phyloP scores from a whole-genome alignment of 2,113 vertebrate genomes.

The Drymodes brunneopygia region DNA sequence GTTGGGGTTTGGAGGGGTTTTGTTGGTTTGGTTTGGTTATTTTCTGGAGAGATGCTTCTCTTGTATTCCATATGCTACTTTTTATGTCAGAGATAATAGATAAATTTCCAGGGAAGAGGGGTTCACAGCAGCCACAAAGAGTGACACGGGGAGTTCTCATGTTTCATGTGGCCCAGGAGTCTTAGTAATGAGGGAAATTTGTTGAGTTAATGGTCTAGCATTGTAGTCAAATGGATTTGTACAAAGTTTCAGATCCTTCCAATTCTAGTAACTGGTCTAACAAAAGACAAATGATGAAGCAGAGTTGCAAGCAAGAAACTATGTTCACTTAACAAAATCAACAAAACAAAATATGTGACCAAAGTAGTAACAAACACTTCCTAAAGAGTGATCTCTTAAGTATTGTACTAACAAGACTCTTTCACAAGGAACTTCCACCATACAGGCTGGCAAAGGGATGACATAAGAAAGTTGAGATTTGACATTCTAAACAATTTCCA shows the following conservation, averaged over 20 bases:
- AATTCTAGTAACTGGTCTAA: neutral
- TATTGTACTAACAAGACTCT: neutral
- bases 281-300: neutral
- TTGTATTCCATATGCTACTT: fast-evolving
- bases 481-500: neutral
- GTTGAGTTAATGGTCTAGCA: neutral
- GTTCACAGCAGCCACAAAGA: neutral
- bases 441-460: neutral
- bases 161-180: neutral
- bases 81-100: neutral
- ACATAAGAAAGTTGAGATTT: neutral
- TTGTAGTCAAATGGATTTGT: neutral
- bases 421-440: neutral
- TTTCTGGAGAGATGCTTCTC: neutral
- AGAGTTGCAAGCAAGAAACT: neutral
- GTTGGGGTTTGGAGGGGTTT: neutral
- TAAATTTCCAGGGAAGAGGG: neutral
- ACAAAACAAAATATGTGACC: neutral
- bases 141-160: neutral
- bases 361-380: neutral
- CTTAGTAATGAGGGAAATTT: neutral
- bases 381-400: neutral
- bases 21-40: neutral
- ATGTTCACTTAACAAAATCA: neutral
- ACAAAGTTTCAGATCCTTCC: neutral